Conservation (phyloP, 2,797 vertebrate species). For the Enteromius paludinosus region DNA sequence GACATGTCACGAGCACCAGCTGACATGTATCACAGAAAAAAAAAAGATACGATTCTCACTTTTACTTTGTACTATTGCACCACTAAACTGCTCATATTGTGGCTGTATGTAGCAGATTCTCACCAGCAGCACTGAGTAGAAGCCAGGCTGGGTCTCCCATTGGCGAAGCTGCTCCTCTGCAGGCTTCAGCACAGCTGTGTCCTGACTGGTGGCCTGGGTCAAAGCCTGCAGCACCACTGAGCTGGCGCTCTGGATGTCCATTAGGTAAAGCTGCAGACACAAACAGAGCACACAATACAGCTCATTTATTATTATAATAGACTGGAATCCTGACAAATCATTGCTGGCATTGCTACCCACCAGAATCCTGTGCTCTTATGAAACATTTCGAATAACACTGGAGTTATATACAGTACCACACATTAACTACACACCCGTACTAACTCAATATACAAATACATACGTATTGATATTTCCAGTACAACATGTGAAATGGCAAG, state of each 20-base stretch:
- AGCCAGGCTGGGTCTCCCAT: conserved; percentile 97
- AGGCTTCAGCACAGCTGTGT: conserved; percentile 91
- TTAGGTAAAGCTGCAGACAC: conserved; percentile 70
- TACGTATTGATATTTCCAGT: neutral
- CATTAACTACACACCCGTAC: neutral
- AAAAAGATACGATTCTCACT: neutral
- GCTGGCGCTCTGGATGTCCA: conserved; percentile 95
- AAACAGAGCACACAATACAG: conserved; percentile 13
- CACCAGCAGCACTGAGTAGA: conserved; percentile 96
- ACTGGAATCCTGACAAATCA: neutral
- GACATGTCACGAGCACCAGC: neutral
- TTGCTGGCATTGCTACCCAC: neutral
- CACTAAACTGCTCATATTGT: neutral
- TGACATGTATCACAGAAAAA: neutral
- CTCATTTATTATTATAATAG: conserved; percentile 17
- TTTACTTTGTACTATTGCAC: neutral
- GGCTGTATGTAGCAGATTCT: conserved; percentile 53
- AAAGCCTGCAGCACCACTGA: conserved; percentile 92
- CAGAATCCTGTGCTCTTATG: neutral
- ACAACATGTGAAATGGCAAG: neutral
- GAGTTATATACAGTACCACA: neutral
- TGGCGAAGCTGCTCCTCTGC: conserved; percentile 94
- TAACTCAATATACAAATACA: neutral
- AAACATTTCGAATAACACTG: neutral
- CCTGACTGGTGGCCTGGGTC: conserved; percentile 96